These are phyloP conservation scores for Athetis lepigone DNA, from an alignment of 2,888 invertebrate genomes.

Conservation along the genomic window DNA sequence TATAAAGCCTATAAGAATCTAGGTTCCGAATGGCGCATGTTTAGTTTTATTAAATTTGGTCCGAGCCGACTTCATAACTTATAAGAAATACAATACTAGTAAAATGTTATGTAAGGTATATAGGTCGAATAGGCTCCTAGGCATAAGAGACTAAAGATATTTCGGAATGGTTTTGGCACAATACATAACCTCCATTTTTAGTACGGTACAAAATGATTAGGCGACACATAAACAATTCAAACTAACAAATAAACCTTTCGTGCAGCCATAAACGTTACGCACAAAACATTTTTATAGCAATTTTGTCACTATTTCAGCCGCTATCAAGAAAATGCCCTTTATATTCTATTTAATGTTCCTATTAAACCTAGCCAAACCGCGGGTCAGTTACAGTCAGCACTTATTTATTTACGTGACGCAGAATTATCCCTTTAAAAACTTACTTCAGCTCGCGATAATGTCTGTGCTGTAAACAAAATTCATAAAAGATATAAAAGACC, in stretches of 20 bases:
- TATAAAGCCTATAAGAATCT: slow-evolving; percentile 4
- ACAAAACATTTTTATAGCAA: slow-evolving; percentile 19
- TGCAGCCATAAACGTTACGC: slow-evolving; percentile 19
- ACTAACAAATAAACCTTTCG: slow-evolving; percentile 27
- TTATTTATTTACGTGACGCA: too few relatives aligned
- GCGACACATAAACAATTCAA: slow-evolving; percentile 22
- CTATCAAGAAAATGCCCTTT: slow-evolving; percentile 21
- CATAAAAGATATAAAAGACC: too few relatives aligned
- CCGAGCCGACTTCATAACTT: background rate
- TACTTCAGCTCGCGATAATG: too few relatives aligned
- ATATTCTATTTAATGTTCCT: slow-evolving; percentile 24
- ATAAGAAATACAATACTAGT: background rate
- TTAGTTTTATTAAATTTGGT: slow-evolving; percentile 35
- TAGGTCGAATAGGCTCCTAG: background rate
- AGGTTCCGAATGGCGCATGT: background rate
- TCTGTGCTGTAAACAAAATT: too few relatives aligned
- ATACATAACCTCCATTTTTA: slow-evolving; percentile 3
- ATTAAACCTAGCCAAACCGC: background rate
- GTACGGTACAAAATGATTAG: background rate
- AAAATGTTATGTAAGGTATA: background rate
- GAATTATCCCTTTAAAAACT: too few relatives aligned
- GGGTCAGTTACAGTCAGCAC: too few relatives aligned
- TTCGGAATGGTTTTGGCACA: background rate
- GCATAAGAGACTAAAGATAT: background rate
- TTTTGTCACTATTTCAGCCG: slow-evolving; percentile 8